Evolutionary conservation across 2,888 invertebrate genomes (phyloP), one percentile per base, ranked within the genome.

Genomic region (Fabriciana adippe): DNA sequence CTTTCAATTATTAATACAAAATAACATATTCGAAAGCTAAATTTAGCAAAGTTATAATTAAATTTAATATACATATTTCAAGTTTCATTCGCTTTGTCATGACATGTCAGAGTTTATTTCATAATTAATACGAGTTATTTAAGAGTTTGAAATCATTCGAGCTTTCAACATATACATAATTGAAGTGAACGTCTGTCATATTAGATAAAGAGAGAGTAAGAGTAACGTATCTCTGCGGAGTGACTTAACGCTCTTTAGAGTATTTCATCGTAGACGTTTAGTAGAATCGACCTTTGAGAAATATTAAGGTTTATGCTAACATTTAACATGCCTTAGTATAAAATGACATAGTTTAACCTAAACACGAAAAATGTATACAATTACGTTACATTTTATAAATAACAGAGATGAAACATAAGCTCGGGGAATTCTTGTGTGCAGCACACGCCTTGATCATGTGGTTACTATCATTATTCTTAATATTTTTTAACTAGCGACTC

Each of bases 371-470:
- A 14, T 5, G 59, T 48, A 47, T 59, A 48, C 59, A 48, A 59
- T 31, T 59, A 48, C 59, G 48, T 48, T 15, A 26, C 48, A 48
- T 48, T 47, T 47, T 59, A 35, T 35, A 35, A 8, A 8, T 21
- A 21, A 21, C 26, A 48, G 26, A 31, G 31, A 48, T 59, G 48
- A 5, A 59, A 59, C 48, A 21, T 48, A 21, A 48, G 26, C 55
- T 11, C 16, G 16, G n/a, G 26, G 47, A 48, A 59, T 59, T 47
- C 13, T 48, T 6, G 16, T 31, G 14, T 31, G 48, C 11, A 47
- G 21, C 11, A 47, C 59, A 59, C 59, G n/a, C 59, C 15, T 26
- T n/a, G 2, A 3, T 47, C 59, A 59, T 31, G 59, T 48, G 59
- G 59, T n/a, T 5, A 6, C 6, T 21, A 48, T 16, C 59, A 59